Conservation (phyloP, 2,113 vertebrate species). For the Gallinago media region DNA sequence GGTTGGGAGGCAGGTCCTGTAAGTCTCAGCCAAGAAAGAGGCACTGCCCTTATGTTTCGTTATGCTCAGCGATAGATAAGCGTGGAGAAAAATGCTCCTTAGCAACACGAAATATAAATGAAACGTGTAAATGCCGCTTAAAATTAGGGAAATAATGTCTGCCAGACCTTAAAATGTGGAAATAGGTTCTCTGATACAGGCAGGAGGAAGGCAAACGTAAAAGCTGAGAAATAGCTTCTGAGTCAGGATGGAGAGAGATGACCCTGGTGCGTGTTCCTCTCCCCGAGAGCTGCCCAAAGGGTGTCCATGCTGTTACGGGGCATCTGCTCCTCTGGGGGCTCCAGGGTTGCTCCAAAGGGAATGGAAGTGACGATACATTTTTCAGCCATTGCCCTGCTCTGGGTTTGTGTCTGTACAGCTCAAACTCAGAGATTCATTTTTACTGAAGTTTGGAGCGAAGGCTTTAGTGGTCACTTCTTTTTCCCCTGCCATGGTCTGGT, state of each 20-base stretch:
- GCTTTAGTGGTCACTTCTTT: not conserved
- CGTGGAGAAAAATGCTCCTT: not conserved
- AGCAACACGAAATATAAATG: constrained; percentile 18
- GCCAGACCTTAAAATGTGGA: not conserved
- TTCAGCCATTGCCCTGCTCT: not conserved
- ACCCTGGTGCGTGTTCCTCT: not conserved
- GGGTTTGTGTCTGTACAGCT: not conserved
- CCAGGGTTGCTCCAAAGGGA: not conserved
- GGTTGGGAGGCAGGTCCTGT: not conserved
- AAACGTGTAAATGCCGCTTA: not conserved
- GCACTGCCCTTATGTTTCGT: not conserved
- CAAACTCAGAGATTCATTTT: not conserved
- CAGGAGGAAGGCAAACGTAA: not conserved
- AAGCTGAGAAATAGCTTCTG: not conserved
- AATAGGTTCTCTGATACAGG: not conserved
- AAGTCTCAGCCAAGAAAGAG: not conserved
- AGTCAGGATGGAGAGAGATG: not conserved
- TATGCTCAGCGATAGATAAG: not conserved
- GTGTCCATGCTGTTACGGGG: not conserved
- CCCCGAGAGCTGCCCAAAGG: not conserved
- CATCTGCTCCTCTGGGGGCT: not conserved
- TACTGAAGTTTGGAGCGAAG: not conserved
- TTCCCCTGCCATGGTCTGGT: not conserved
- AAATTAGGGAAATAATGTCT: not conserved
- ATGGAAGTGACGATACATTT: not conserved